Conservation (phyloP, 2,888 invertebrate genomes). For the Euproctis similis region DNA sequence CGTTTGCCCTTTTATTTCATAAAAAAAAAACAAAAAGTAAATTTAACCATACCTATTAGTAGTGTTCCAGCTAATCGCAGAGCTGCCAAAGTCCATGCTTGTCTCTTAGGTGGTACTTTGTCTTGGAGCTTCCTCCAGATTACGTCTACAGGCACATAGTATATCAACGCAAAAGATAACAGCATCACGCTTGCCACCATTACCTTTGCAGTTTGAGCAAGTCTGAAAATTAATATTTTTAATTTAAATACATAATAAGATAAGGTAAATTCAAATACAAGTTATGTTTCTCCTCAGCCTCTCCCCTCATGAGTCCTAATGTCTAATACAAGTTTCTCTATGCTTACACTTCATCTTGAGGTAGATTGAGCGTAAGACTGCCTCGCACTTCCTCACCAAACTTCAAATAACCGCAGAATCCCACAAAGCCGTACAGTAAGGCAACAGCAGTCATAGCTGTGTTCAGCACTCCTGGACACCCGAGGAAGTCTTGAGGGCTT, state of each 20-base stretch:
- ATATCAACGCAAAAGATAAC: slow-evolving; percentile 93
- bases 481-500: slow-evolving; percentile 86
- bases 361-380: slow-evolving; percentile 90
- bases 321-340: background rate
- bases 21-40: too few species aligned
- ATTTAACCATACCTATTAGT: slow-evolving; percentile 57
- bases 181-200: slow-evolving; percentile 92
- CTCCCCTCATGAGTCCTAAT: too few species aligned
- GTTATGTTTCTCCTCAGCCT: too few species aligned
- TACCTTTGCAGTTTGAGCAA: slow-evolving; percentile 86
- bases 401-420: slow-evolving; percentile 91
- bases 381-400: slow-evolving; percentile 83
- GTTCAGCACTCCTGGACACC: slow-evolving; percentile 90
- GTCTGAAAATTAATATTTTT: slow-evolving; percentile 65
- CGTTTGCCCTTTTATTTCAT: too few species aligned
- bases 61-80: slow-evolving; percentile 47
- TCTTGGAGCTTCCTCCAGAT: slow-evolving; percentile 84
- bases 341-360: slow-evolving; percentile 80
- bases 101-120: slow-evolving; percentile 54
- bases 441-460: slow-evolving; percentile 90
- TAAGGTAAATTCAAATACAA: too few species aligned
- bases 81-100: slow-evolving; percentile 58
- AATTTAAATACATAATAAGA: too few species aligned
- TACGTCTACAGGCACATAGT: slow-evolving; percentile 94
- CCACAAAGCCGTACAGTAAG: slow-evolving; percentile 85